Base-by-base conservation (phyloP, 2,888 invertebrate genomes). In the Cantharis nigra region DNA sequence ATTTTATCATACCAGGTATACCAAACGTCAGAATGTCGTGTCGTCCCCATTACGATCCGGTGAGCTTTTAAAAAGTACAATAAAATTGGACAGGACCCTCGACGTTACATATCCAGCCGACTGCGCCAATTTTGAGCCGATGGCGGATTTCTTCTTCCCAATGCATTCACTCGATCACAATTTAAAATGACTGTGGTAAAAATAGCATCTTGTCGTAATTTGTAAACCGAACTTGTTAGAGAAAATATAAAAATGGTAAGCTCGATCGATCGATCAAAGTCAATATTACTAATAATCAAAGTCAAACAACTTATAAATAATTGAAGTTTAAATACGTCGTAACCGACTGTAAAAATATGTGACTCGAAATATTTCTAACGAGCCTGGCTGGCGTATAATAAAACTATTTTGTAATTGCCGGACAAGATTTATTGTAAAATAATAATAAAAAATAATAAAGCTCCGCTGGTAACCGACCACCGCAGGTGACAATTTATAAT, bases 261-360 rank as follows among this genome's bases (percentile, higher is more conserved):
- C 80, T 72, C 80, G 79, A 82, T 82, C 85, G 85, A 88, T 88
- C 88, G 87, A 88, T 88, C 88, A 88, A 87, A 85, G 88, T 88
- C 88, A 87, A 85, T 86, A 85, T 84, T 87, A 87, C 87, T 88
- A 87, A 87, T 86, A 87, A 88, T 88, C 88, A 88, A 87, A 87
- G 87, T 87, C 88, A 83, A 84, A 83, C 82, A 82, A 79, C 81
- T 81, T 79, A 81, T 79, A 79, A 81, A 80, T 81, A 83, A 79
- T 79, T 76, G 74, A 78, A 70, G 77, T 75, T 81, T 78, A 81
- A 80, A 81, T 81, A 77, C 79, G 49, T 72, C 69, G 16, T 49
- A 77, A 79, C 79, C 70, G 74, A 67, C 74, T 65, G 72, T 72
- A 78, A 33, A 26, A 67, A 73, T 69, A 71, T 71, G 75, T 64